These are phyloP conservation scores for Scolopax bukidnonensis DNA, from an alignment of 2,797 vertebrate genomes.

Conservation along the genomic window DNA sequence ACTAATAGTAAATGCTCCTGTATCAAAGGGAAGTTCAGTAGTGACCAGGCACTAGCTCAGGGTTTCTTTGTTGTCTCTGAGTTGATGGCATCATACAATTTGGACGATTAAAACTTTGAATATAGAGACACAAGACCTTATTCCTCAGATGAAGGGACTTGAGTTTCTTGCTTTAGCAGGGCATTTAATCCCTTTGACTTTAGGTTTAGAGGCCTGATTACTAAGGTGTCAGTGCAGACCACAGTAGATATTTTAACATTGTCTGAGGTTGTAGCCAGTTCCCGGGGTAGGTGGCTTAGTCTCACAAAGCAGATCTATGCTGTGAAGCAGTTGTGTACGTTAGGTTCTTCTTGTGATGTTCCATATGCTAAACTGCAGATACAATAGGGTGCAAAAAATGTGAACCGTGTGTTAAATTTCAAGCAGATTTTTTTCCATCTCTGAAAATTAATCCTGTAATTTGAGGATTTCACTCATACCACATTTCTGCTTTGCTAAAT, in stretches of 20 bases:
- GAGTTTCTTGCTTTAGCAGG: neutral
- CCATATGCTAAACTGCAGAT: neutral
- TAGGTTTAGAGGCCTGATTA: neutral
- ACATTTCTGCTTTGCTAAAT: neutral
- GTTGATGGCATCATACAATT: neutral
- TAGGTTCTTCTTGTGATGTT: neutral
- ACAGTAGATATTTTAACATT: neutral
- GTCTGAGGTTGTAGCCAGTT: neutral
- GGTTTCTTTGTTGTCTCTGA: neutral
- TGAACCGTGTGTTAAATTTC: neutral
- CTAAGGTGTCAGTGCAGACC: neutral
- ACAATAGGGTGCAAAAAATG: neutral
- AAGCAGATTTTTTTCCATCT: neutral
- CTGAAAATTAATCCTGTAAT: neutral
- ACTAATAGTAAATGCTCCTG: neutral
- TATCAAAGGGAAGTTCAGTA: neutral
- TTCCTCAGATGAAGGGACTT: neutral
- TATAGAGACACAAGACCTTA: neutral
- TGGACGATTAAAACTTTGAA: neutral
- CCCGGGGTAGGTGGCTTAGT: neutral
- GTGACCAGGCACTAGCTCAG: neutral
- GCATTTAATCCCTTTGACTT: neutral
- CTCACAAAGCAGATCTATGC: neutral
- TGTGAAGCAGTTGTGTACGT: neutral
- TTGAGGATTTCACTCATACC: neutral